Base-by-base conservation (phyloP, 2,797 vertebrate species). In the Carduelis carduelis region DNA sequence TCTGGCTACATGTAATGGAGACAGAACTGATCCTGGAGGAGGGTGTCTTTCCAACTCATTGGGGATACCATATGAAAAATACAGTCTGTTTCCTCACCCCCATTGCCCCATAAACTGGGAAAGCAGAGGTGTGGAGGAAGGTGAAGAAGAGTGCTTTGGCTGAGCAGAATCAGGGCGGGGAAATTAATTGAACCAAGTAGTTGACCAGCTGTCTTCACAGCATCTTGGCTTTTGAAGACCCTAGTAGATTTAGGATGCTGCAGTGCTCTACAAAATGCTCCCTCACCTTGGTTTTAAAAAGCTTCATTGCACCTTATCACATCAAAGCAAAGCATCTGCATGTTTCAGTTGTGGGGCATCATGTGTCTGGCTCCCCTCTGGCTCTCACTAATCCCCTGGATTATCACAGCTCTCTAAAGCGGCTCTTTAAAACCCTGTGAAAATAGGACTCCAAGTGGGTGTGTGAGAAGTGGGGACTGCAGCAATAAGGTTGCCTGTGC, bases 251-350 rank as follows among this genome's bases (percentile, higher is more conserved):
- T 52, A 70, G 66, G 80, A 86, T 90, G 77, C 59, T 88, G 80
- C 77, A 86, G 44, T 71, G 37, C 50, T 90, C 89, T 77, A 44
- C 56, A 57, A 93, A 96, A 91, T 4, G 5, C 37, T 74, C 78
- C 77, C 70, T 96, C 77, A 78, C 80, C 77, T 94, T 12, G 6
- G 46, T 91, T 96, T 96, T 74, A 55, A 96, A 95, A 94, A 53
- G 70, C 56, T 94, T 91, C 91, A 86, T 71, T 94, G 90, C 5
- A 0, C 63, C 80, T 96, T 96, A 96, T 97, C 96, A 96, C 94
- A 96, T 96, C 94, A 96, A 96, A 97, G 96, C 74, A 86, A 96
- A 96, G 74, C 91, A 96, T 97, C 96, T 95, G 95, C 93, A 83
- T 93, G 87, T 96, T 96, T 95, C 89, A 91, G 85, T 96, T 77